Base-by-base conservation (phyloP, 2,888 invertebrate genomes). In the Chouioia cunea region DNA sequence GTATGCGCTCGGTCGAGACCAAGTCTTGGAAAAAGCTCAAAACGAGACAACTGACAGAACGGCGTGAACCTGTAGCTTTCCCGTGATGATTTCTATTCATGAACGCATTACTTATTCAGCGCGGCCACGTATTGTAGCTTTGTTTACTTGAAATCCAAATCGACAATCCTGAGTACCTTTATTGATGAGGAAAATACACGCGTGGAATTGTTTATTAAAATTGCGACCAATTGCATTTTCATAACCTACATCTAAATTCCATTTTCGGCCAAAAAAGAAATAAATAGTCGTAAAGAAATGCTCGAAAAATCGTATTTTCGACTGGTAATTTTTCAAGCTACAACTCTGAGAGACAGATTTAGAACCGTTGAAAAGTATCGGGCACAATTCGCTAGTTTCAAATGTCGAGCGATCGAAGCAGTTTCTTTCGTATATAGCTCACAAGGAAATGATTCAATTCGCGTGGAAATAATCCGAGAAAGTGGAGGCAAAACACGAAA, bases 1-100 rank as follows among this genome's bases (percentile, higher is more conserved):
- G 62, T 52, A 58, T 18, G 57, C 68, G 73, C 60, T 72, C 68
- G 74, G 22, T 12, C 60, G 44, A 64, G 52, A 65, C 74, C 68
- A 73, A 73, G 64, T 76, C 77, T 59, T 79, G 71, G 79, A 79
- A 77, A 81, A 36, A 12, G n/a, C n/a, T n/a, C 77, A 65, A 76
- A 77, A 77, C 77, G 67, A 69, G 77, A 79, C 78, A 76, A 72
- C 73, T 74, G 78, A 77, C 58, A 48, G 8, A 66, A 18, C 63
- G 43, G 10, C 22, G 56, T 63, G 71, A 71, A 66, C 57, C 58
- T 71, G 65, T 52, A 60, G 59, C 12, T 36, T 36, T 36, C 10
- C 36, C 6, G 20, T 46, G 2, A 58, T 58, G 27, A 43, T 46
- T 43, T 22, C 44, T 22, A 56, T 71, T 62, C 52, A 70, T 63